Base-by-base conservation (phyloP, 2,113 vertebrate genomes). In the Semicossyphus pulcher region DNA sequence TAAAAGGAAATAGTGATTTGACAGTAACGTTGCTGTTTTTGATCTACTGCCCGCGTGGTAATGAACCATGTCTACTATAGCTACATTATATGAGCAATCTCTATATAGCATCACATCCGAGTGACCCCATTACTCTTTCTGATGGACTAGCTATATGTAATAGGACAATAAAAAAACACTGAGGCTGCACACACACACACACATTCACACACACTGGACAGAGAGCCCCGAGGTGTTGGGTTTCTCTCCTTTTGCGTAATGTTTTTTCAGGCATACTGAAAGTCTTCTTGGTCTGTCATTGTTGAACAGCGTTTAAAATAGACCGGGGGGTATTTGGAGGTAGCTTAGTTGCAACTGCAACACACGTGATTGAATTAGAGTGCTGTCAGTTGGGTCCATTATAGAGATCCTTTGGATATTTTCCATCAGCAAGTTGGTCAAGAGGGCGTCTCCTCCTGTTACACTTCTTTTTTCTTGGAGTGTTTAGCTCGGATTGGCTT, bases 341-440 rank as follows among this genome's bases (percentile, higher is more conserved):
- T 79, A 72, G 89, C 90, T 91, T 88, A 87, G 81, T 49, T 59
- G 80, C 69, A 74, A 89, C 74, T 78, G 83, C 59, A 73, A 67
- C 81, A 82, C 81, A 89, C 42, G 68, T 88, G 85, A 90, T 80
- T 83, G 63, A 91, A 91, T 90, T 90, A 89, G 88, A 83, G 75
- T n/a, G 83, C 88, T 86, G 90, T 88, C 82, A 81, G 72, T 80
- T 45, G 39, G 48, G 67, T 72, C 85, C 80, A 81, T 88, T 86
- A 79, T 80, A 80, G 74, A 70, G 70, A 82, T 81, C 66, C 51
- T 49, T 76, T 86, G 80, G 88, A 89, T 88, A 84, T 89, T 88
- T 90, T 91, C 87, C 83, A 79, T 68, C 82, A 84, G 65, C 56
- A 9, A 54, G 64, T 76, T 66, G 62, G 56, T 81, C 12, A 16